Evolutionary conservation across 2,888 invertebrate species (phyloP).

Genomic region (Drosophila buzzatii): DNA sequence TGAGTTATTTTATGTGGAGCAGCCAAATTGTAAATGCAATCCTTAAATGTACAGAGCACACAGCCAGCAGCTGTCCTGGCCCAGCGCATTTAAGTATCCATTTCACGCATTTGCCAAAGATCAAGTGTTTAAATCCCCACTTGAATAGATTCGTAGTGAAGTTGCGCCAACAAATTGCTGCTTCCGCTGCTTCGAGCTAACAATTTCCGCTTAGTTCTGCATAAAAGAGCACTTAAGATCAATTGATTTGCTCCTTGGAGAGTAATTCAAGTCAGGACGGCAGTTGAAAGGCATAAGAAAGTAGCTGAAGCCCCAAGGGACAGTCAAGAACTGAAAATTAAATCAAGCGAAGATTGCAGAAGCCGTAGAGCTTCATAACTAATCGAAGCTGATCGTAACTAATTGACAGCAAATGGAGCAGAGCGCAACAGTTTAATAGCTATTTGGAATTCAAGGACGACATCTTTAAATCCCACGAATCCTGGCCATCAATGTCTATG

Average conservation of each 20-base stretch:
- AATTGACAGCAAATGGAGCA: background rate
- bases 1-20: slow-evolving; percentile 62
- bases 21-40: slow-evolving; percentile 27
- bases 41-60: slow-evolving; percentile 12
- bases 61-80: slow-evolving; percentile 54
- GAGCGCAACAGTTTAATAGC: background rate
- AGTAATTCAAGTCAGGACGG: slow-evolving; percentile 2
- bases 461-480: background rate
- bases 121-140: slow-evolving; percentile 65
- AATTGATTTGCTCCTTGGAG: slow-evolving; percentile 36
- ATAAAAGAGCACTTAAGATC: slow-evolving; percentile 13
- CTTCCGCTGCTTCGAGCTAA: slow-evolving; percentile 43
- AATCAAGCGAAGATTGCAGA: slow-evolving; percentile 6
- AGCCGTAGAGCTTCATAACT: too few relatives aligned
- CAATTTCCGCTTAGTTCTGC: slow-evolving; percentile 36
- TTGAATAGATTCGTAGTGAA: slow-evolving; percentile 33
- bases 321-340: background rate
- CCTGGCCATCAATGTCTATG: background rate
- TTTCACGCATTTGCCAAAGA: slow-evolving; percentile 75
- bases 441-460: background rate
- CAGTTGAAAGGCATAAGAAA: background rate
- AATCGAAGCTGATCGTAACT: too few relatives aligned
- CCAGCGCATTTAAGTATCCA: slow-evolving; percentile 63
- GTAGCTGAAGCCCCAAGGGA: background rate
- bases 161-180: slow-evolving; percentile 26